phyloP scores from a whole-genome alignment of 2,888 invertebrate species.

The Coleophora deauratella region DNA sequence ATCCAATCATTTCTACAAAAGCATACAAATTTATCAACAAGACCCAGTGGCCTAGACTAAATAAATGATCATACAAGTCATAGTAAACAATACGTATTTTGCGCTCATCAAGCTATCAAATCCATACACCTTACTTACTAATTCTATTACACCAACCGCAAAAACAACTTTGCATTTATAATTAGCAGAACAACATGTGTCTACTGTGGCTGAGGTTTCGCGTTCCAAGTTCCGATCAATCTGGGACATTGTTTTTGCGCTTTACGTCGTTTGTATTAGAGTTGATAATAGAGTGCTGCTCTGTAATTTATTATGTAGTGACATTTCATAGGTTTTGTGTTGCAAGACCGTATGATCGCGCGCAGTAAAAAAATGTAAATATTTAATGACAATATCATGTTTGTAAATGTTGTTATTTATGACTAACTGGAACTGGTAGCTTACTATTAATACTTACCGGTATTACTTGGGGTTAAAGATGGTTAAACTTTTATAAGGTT shows the following conservation, averaged over 20 bases:
- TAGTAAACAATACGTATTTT: too few relatives aligned
- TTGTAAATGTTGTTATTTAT: too few relatives aligned
- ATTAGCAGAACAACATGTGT: neutral
- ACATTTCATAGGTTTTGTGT: conserved; percentile 40
- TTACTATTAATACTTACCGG: too few relatives aligned
- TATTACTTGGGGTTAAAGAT: too few relatives aligned
- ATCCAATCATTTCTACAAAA: too few relatives aligned
- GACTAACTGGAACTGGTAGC: too few relatives aligned
- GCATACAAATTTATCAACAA: too few relatives aligned
- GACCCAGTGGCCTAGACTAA: too few relatives aligned
- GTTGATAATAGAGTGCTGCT: neutral
- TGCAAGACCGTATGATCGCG: conserved; percentile 25
- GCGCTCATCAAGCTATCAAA: too few relatives aligned
- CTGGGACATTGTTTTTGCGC: neutral
- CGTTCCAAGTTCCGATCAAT: conserved; percentile 24
- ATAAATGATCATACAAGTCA: too few relatives aligned
- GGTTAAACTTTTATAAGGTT: too few relatives aligned
- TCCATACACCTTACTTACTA: too few relatives aligned
- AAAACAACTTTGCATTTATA: conserved; percentile 1
- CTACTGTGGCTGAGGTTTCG: conserved; percentile 38
- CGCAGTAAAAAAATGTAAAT: neutral
- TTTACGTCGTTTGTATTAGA: neutral
- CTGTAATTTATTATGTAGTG: neutral
- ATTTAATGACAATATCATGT: neutral
- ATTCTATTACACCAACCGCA: neutral